phyloP scores from a whole-genome alignment of 2,113 vertebrate species.

The Perca fluviatilis region DNA sequence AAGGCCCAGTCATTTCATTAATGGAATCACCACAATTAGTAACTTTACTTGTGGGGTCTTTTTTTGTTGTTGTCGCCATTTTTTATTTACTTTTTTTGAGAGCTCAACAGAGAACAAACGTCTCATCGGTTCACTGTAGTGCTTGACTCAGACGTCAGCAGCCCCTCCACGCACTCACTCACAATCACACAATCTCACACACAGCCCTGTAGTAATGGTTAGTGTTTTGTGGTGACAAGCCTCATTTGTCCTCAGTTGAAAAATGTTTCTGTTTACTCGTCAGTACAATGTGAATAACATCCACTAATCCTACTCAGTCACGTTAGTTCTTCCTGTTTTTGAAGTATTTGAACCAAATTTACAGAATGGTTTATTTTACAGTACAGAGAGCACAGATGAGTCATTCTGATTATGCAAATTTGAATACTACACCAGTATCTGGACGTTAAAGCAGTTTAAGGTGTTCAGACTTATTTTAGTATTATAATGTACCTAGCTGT shows the following conservation, averaged over 20 bases:
- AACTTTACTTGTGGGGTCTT: neutral
- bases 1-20: neutral
- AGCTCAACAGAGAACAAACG: conserved; percentile 29
- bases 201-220: conserved; percentile 1
- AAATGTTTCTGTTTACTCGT: conserved; percentile 42
- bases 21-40: neutral
- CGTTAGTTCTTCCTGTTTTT: conserved; percentile 25
- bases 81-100: conserved; percentile 9
- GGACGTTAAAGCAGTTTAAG: neutral
- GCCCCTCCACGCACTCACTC: neutral
- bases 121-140: conserved; percentile 55
- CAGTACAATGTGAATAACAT: conserved; percentile 16
- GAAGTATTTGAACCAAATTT: conserved; percentile 23
- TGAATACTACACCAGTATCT: neutral
- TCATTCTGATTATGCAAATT: neutral
- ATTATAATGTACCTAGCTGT: neutral
- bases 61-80: neutral
- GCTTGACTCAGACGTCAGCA: conserved; percentile 66
- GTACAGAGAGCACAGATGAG: neutral
- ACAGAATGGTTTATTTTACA: conserved; percentile 34
- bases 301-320: conserved; percentile 36
- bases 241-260: conserved; percentile 57
- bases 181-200: conserved; percentile 1
- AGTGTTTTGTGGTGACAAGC: conserved; percentile 58
- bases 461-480: neutral